A percentile compares a stretch with the other conserved stretches of the same genome.
phyloP scores from a whole-genome alignment of 2,888 invertebrate species.

The Oscheius onirici region DNA sequence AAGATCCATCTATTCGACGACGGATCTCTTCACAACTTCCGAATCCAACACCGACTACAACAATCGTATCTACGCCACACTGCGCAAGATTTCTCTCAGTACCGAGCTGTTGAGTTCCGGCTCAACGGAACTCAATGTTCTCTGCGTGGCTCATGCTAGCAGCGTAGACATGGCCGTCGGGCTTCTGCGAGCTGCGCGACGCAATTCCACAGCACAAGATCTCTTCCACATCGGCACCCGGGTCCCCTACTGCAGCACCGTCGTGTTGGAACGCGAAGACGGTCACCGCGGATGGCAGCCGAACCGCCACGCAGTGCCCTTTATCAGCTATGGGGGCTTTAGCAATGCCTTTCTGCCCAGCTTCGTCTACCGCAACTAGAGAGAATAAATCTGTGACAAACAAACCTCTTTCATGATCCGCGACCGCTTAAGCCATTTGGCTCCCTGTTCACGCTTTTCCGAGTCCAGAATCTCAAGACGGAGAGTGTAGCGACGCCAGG shows the following conservation, averaged over 20 bases:
- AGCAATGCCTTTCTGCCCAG: constrained; percentile 37
- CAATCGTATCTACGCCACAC: neutral
- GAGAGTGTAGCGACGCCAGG: constrained; percentile 58
- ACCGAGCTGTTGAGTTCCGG: neutral
- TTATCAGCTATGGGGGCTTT: constrained; percentile 41
- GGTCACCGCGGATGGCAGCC: constrained; percentile 39
- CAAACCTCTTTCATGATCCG: constrained; percentile 53
- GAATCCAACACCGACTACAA: constrained; percentile 13
- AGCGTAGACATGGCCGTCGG: constrained; percentile 66
- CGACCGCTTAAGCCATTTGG: constrained; percentile 77
- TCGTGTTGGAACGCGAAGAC: constrained; percentile 37
- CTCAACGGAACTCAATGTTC: constrained; percentile 5
- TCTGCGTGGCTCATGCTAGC: constrained; percentile 59
- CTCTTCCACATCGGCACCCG: constrained; percentile 45
- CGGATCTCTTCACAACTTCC: neutral
- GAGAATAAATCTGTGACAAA: neutral
- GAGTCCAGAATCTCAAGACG: constrained; percentile 76
- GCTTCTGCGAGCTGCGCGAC: constrained; percentile 29
- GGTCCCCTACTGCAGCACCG: constrained; percentile 50
- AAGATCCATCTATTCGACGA: neutral
- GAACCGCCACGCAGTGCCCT: constrained; percentile 39
- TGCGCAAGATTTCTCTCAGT: constrained; percentile 18
- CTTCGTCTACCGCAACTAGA: constrained; percentile 40
- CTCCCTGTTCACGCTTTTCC: constrained; percentile 81
- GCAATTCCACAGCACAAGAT: constrained; percentile 39